Percentiles rank a stretch among this genome's conserved stretches.
Conservation (phyloP, 1,140 invertebrate species). For the Cydia fagiglandana region DNA sequence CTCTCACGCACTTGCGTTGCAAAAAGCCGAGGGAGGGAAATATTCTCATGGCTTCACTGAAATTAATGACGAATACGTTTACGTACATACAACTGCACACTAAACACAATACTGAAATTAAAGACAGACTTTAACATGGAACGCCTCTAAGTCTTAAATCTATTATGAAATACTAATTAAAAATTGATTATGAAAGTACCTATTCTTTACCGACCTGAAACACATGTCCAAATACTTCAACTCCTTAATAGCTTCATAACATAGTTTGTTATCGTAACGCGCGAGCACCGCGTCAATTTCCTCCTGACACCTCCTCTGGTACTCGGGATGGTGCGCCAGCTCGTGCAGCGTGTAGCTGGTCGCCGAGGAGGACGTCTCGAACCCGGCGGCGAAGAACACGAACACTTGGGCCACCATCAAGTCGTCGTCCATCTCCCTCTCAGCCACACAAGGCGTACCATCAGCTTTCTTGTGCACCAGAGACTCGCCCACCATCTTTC, state of each 20-base stretch:
- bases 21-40: neutral
- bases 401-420: neutral
- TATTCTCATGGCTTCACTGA: slow-evolving; percentile 6
- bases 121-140: neutral
- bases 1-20: neutral
- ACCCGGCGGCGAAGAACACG: neutral
- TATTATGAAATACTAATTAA: too few species aligned
- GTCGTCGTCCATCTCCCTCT: slow-evolving; percentile 1
- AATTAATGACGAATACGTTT: neutral
- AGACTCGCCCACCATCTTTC: neutral
- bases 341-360: slow-evolving; percentile 8
- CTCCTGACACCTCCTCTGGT: neutral
- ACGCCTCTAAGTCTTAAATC: too few species aligned
- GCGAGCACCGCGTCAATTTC: slow-evolving; percentile 1
- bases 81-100: too few species aligned
- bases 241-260: slow-evolving; percentile 13
- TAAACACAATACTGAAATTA: neutral
- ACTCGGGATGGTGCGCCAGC: neutral
- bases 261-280: neutral
- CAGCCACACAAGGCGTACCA: neutral
- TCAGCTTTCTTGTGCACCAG: neutral
- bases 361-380: neutral
- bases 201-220: slow-evolving; percentile 2
- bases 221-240: slow-evolving; percentile 21
- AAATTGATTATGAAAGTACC: too few species aligned